Evolutionary conservation across 2,888 invertebrate genomes (phyloP), one percentile per base, ranked within the genome.

Genomic region (Drosophila atroscutellata): DNA sequence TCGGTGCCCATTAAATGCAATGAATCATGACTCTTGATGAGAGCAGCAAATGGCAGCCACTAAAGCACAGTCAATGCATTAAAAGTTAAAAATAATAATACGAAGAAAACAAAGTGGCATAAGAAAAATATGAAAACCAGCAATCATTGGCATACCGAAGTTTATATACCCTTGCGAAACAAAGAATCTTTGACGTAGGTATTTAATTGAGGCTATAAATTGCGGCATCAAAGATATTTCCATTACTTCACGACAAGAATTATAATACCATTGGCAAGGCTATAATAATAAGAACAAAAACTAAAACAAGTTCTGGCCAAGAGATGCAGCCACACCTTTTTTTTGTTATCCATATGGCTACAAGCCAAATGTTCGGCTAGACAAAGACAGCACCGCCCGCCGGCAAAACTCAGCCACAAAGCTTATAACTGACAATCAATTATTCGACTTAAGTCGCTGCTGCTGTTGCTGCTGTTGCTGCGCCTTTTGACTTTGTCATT

Each of bases 1-100:
- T 58, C 49, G 52, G n/a, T n/a, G 49, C 64, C 82, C 79, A 85
- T 89, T 85, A 89, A 89, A 84, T 77, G 72, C 75, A 72, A 72
- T 85, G 84, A 85, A 79, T 85, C 84, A 85, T 79, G 57, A 74
- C 62, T 69, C 72, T 81, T 57, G 45, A 47, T 26, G 51, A 62
- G 45, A n/a, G 56, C 82, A 68, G 42, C 63, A 55, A 80, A 83
- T 74, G 52, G 61, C 66, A 78, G 49, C 26, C 26, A 72, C 67
- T 60, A 69, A 70, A 45, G 75, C 75, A 65, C 37, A 47, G 47
- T 45, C 52, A 63, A 58, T 76, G 60, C 74, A 77, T 60, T 78
- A 42, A 36, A 37, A 58, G 37, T 26, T 57, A 45, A 65, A 34
- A 50, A 65, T 57, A 61, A 77, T 42, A n/a, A 52, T 52, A 13